Evolutionary conservation across 2,888 invertebrate genomes (phyloP), one percentile per base, ranked within the genome.

Genomic region (Trisateles emortualis): DNA sequence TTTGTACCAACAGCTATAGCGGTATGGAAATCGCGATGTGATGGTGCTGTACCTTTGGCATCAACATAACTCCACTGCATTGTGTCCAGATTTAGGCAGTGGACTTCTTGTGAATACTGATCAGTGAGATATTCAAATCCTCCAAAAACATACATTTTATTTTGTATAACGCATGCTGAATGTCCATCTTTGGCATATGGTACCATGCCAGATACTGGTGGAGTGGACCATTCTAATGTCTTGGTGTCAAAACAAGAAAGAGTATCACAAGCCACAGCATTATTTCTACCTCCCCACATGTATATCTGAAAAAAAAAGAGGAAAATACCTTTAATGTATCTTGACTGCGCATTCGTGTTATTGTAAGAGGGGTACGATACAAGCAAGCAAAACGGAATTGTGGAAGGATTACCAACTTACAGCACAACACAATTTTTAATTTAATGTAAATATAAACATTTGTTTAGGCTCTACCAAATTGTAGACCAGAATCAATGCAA

Each of bases 271-370:
- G 97, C 95, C 24, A 95, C 94, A 22, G 85, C 94, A 83, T 98
- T 98, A 83, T 98, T 98, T 61, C 98, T 94, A 1, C 98, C 98
- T 43, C 99, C 98, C 98, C 98, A 99, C 74, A 99, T 94, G 78
- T 96, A 97, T 10, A 97, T 95, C 93, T 93, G 72, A 30, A 13
- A 48, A 46, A 26, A 22, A 2, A 4, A n/a, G n/a, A n/a, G n/a
- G n/a, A n/a, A n/a, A n/a, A n/a, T n/a, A n/a, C n/a, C n/a, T n/a
- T n/a, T n/a, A n/a, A n/a, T n/a, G n/a, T n/a, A n/a, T n/a, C n/a
- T n/a, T n/a, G n/a, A n/a, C n/a, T n/a, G n/a, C n/a, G n/a, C n/a
- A n/a, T n/a, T n/a, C n/a, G n/a, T n/a, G n/a, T n/a, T n/a, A n/a
- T n/a, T n/a, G n/a, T n/a, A n/a, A n/a, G n/a, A n/a, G n/a, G n/a